phyloP scores from a whole-genome alignment of 1,140 invertebrate genomes.

The Caerostris extrusa region DNA sequence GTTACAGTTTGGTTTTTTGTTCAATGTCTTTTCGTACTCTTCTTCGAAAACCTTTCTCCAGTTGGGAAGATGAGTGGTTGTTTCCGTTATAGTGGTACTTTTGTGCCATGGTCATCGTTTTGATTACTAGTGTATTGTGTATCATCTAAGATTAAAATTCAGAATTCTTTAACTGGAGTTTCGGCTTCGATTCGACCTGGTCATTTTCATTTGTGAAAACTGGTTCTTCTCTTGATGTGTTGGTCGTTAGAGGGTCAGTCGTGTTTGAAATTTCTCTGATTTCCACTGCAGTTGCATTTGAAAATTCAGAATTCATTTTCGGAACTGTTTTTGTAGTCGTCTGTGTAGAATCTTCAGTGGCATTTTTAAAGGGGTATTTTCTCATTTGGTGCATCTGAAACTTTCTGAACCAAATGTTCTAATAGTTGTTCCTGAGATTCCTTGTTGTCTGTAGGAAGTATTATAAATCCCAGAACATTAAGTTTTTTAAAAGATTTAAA shows the following conservation, averaged over 20 bases:
- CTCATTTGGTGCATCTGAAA: background rate
- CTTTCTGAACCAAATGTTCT: background rate
- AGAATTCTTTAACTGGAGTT: constrained; percentile 27
- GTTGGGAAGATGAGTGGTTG: background rate
- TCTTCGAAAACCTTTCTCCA: constrained; percentile 61
- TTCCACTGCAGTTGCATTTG: background rate
- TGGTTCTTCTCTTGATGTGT: background rate
- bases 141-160: constrained; percentile 63
- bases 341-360: background rate
- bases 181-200: too few species aligned
- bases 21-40: constrained; percentile 9
- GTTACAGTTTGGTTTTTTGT: constrained; percentile 9
- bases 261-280: background rate
- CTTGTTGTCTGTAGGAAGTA: background rate
- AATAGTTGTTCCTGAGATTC: background rate
- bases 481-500: constrained; percentile 43
- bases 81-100: background rate
- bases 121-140: background rate
- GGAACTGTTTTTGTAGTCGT: background rate
- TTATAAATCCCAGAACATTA: constrained; percentile 37
- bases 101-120: background rate
- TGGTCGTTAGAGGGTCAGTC: background rate
- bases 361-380: background rate
- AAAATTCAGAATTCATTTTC: background rate
- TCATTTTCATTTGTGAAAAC: background rate